Evolutionary conservation across 2,113 vertebrate genomes (phyloP).

Genomic region (Oncorhynchus tshawytscha): DNA sequence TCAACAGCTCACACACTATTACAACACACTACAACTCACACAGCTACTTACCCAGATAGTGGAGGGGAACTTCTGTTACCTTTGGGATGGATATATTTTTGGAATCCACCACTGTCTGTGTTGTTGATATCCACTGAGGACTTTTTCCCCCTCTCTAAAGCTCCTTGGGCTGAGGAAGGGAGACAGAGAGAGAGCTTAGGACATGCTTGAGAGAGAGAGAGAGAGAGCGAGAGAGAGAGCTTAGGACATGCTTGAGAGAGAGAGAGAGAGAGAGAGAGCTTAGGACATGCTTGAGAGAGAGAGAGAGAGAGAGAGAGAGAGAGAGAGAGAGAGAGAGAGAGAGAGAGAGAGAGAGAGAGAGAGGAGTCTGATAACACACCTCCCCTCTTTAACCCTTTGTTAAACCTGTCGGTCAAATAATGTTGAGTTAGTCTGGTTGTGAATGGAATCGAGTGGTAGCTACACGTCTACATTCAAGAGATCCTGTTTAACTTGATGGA

Average conservation of each 20-base stretch:
- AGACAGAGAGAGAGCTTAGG: conserved; percentile 4
- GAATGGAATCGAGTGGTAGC: background rate
- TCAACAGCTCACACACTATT: conserved; percentile 22
- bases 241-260: background rate
- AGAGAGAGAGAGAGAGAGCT: conserved; percentile 10
- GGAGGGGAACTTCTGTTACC: background rate
- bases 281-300: background rate
- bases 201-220: background rate
- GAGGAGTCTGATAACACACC: conserved; percentile 30
- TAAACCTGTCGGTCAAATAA: conserved; percentile 43
- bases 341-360: background rate
- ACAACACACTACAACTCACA: conserved; percentile 2
- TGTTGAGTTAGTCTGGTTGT: background rate
- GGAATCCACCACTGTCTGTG: background rate
- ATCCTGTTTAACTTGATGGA: background rate
- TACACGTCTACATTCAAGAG: conserved; percentile 8
- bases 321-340: conserved; percentile 2
- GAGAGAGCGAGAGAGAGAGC: conserved; percentile 18
- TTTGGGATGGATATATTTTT: conserved; percentile 21
- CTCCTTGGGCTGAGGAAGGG: conserved; percentile 35
- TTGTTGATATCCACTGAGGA: conserved; percentile 42
- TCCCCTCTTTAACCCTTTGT: conserved; percentile 62
- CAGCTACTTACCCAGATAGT: conserved; percentile 53
- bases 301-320: background rate
- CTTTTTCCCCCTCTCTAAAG: conserved; percentile 34